phyloP scores from a whole-genome alignment of 2,888 invertebrate species.

The Mycalesis mineus region DNA sequence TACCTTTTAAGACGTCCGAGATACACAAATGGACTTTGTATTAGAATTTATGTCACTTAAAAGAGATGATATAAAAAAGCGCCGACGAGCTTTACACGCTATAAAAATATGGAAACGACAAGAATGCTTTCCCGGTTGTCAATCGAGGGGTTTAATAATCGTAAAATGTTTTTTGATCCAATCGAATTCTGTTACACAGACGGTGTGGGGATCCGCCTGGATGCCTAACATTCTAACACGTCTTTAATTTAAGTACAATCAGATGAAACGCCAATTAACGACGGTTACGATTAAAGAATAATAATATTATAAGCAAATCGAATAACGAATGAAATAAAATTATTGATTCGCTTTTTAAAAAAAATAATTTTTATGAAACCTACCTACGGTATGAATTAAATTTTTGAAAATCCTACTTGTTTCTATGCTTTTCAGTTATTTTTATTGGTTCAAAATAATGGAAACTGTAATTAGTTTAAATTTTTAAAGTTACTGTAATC shows the following conservation, averaged over 20 bases:
- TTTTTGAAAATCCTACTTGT: too few species aligned
- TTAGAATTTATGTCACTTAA: constrained; percentile 79
- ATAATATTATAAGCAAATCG: too few species aligned
- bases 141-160: constrained; percentile 74
- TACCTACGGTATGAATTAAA: too few species aligned
- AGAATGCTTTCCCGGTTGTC: constrained; percentile 74
- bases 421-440: too few species aligned
- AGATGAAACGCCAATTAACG: not conserved
- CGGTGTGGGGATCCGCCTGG: not conserved
- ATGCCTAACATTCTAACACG: not conserved
- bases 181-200: constrained; percentile 35
- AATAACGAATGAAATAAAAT: too few species aligned
- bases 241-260: not conserved
- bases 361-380: too few species aligned
- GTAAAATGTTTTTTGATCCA: constrained; percentile 74
- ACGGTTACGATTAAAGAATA: not conserved
- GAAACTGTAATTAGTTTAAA: too few species aligned
- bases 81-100: constrained; percentile 75
- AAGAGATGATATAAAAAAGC: constrained; percentile 75
- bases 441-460: too few species aligned
- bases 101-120: constrained; percentile 76
- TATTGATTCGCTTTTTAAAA: too few species aligned
- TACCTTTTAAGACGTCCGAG: constrained; percentile 77
- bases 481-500: too few species aligned
- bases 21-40: constrained; percentile 79